These are phyloP conservation scores for Netelia fuscicornis DNA, from an alignment of 2,888 invertebrate genomes.

Conservation along the genomic window DNA sequence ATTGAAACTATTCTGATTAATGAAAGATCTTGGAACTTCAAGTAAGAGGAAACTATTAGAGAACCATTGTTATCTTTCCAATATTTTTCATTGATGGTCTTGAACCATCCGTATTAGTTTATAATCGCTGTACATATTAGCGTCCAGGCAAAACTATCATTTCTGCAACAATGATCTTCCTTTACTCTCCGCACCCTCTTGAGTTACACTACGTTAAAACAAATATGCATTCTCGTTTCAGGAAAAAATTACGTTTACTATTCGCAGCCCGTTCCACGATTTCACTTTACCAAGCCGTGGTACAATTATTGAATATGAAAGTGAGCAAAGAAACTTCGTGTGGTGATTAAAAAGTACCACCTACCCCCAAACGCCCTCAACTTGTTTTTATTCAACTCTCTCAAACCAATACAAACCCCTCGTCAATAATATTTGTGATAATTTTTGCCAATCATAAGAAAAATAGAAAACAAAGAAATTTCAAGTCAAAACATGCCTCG, in stretches of 20 bases:
- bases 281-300: constrained; percentile 84
- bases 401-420: constrained; percentile 19
- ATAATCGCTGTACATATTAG: not conserved
- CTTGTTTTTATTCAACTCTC: constrained; percentile 45
- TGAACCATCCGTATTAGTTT: not conserved
- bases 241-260: constrained; percentile 83
- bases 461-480: not conserved
- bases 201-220: constrained; percentile 16
- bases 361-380: not conserved
- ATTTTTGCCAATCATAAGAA: constrained; percentile 24
- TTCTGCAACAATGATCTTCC: not conserved
- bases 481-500: constrained; percentile 17
- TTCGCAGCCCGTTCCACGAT: constrained; percentile 84
- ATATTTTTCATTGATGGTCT: not conserved
- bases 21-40: too few relatives aligned
- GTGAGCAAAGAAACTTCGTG: constrained; percentile 79
- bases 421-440: constrained; percentile 69
- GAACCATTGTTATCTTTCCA: not conserved
- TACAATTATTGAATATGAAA: constrained; percentile 83
- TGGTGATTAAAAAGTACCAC: constrained; percentile 61
- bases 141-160: not conserved
- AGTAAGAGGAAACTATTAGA: not conserved
- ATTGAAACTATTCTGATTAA: too few relatives aligned
- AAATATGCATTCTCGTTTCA: constrained; percentile 79
- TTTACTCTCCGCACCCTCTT: not conserved